Evolutionary conservation across 2,888 invertebrate species (phyloP), one percentile per base, ranked within the genome.

Genomic region (Cynaeus angustus): DNA sequence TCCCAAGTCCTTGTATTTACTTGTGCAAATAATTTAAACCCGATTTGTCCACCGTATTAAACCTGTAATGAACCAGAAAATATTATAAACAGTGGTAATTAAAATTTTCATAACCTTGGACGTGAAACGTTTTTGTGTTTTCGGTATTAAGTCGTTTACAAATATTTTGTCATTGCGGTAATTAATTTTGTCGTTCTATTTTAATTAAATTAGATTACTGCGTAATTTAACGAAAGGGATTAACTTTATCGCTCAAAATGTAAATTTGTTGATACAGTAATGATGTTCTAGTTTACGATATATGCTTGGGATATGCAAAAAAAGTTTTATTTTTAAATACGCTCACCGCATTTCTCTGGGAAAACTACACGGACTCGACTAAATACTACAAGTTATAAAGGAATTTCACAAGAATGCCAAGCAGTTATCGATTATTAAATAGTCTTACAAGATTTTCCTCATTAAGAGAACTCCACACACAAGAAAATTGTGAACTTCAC

Each of bases 1-100:
- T 61, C 46, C 21, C 46, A 61, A 61, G 61, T 43, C 61, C 46
- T 61, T 33, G 59, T 46, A 59, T 59, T 59, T 59, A 46, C 33
- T 26, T 45, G 14, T 43, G 41, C 9, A 43, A 46, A 59, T 26
- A 48, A 59, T 45, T 28, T 33, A 59, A 45, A 59, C 45, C 12
- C 59, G 30, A 55, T 37, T 5, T 48, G 26, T 37, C n/a, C 41
- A 26, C n/a, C 8, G 16, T 55, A 56, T 21, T 56, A 38, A 41
- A 38, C 12, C 10, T 28, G 28, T 12, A 21, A 21, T 21, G 4
- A 21, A 21, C 21, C 21, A 21, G 21, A 21, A 21, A 21, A n/a
- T n/a, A n/a, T n/a, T n/a, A n/a, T n/a, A n/a, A 28, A 28, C 28
- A 28, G 4, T 41, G 41, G 41, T 37, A 41, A 41, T 41, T 41